Evolutionary conservation across 2,113 vertebrate genomes (phyloP), one percentile per base, ranked within the genome.

Genomic region (Anolis sagrei): DNA sequence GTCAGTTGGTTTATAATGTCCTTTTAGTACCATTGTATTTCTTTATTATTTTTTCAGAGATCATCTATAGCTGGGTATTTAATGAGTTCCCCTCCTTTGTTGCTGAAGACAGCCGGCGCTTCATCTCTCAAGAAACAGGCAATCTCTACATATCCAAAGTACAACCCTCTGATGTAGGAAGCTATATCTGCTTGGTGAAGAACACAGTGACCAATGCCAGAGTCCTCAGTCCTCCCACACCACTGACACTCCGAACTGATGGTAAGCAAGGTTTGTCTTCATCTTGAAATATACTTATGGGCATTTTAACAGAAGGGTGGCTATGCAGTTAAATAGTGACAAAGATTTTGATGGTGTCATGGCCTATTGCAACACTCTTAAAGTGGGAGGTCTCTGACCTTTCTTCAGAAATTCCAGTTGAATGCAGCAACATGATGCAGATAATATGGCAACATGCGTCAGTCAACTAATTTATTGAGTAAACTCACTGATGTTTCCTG

Each of bases 91-190:
- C 98, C 39, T 99, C 98, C 23, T 99, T 99, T 87, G 98, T 99
- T 94, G 97, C 95, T 18, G 98, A 99, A 95, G 98, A 99, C 89
- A 99, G 98, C 83, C 96, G 98, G 29, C 97, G 98, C 44, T 99
- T 99, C 96, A 98, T 99, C 94, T 99, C 98, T 88, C 98, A 99
- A 92, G 97, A 98, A 91, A 99, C 98, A 2, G 98, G 98, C 86
- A 99, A 99, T 94, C 97, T 99, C 88, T 99, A 99, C 91, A 98
- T 99, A 92, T 98, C 98, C 58, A 99, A 99, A 95, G 98, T 98
- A 79, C 98, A 99, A 88, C 95, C 97, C 48, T 98, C 98, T 0
- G 98, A 99, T 73, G 98, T 99, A 64, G 98, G 98, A 90, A 99
- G 98, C 90, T 99, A 99, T 92, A 98, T 99, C 94, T 99, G 98